Base-by-base conservation (phyloP, 2,888 invertebrate species). In the Morpho achilles region DNA sequence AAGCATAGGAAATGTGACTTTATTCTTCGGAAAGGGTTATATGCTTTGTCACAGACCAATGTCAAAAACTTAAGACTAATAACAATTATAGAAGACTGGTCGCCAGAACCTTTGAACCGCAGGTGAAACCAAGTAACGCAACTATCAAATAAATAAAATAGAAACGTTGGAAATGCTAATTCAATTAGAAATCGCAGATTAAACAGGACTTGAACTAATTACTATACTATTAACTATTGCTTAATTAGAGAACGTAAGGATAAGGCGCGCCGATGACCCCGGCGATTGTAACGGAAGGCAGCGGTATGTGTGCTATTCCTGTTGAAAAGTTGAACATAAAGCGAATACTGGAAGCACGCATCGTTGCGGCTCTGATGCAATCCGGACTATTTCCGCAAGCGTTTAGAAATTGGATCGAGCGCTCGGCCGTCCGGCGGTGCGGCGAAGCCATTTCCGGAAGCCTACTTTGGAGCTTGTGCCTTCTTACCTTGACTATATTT, bases 331-430 rank as follows among this genome's bases (percentile, higher is more conserved):
- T 7, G 46, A 55, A 52, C 52, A 39, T 44, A 56, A 53, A 43
- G 56, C 54, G 22, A 47, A 49, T 54, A 42, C 41, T 80, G 87
- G 87, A 86, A 81, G 73, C 72, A 80, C 82, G 87, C 76, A 76
- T 74, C 79, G 80, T 67, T 72, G 86, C 77, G 52, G 71, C 60
- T 64, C 66, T 71, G 66, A 62, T 63, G 73, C 75, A 77, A 70
- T 69, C 67, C 69, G 69, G 66, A 67, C 65, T 76, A 75, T 74
- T 76, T 79, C 80, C 81, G 87, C 84, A 84, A 80, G 65, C 75
- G 71, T 66, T 69, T 79, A 70, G 78, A 78, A 84, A 81, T 74
- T 75, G 70, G 68, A 65, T 68, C 70, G 70, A 63, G 47, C 23
- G 53, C 32, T 51, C 46, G 42, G 51, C 54, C 56, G 47, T 41